Conservation (phyloP, 92 coral and sea anemone genomes). For the Phenganax stokvisi region DNA sequence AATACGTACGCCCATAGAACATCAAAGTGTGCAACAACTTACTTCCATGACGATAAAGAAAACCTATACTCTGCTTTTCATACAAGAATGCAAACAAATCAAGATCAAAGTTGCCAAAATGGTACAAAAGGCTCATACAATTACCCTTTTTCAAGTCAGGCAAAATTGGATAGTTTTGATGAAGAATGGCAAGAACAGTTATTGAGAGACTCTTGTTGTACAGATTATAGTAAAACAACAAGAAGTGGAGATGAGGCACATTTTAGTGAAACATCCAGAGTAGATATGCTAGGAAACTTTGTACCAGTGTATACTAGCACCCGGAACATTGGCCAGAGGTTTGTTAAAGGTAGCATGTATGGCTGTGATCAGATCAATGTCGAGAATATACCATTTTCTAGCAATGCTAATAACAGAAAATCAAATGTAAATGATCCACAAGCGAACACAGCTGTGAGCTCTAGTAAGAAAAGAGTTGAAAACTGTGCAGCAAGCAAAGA, state of each 20-base stretch:
- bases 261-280: not conserved
- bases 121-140: not conserved
- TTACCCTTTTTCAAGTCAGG: not conserved
- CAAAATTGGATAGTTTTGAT: not conserved
- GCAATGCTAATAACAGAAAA: not conserved
- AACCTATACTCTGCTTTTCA: not conserved
- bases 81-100: slow-evolving; percentile 6
- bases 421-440: not conserved
- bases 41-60: not conserved
- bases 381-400: slow-evolving; percentile 1
- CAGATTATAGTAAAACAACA: not conserved
- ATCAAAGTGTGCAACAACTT: not conserved
- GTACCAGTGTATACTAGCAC: not conserved
- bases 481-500: not conserved
- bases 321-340: too few relatives aligned
- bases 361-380: slow-evolving; percentile 10
- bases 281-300: not conserved
- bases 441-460: not conserved
- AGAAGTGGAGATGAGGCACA: not conserved
- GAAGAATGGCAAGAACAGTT: not conserved
- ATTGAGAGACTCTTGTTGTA: not conserved
- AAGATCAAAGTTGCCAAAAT: not conserved
- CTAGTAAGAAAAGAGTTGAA: not conserved
- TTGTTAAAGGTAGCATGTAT: slow-evolving; percentile 14
- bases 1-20: not conserved